These are phyloP conservation scores for Planiliza haematocheilus DNA, from an alignment of 2,113 vertebrate species.

Conservation along the genomic window DNA sequence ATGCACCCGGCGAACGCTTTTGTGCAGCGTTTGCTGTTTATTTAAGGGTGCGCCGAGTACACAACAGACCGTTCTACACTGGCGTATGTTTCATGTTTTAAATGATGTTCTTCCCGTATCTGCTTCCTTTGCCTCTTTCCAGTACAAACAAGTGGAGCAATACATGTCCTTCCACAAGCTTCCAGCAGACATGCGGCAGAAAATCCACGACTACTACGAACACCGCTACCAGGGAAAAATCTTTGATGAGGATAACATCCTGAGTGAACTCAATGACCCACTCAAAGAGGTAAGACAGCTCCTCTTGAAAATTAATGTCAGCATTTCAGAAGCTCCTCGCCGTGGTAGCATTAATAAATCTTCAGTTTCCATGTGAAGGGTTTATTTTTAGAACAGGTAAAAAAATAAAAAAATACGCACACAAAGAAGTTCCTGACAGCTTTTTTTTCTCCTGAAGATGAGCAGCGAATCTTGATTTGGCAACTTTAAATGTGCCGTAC, in stretches of 20 bases:
- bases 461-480: constrained; percentile 32
- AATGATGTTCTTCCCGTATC: not conserved
- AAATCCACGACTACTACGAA: constrained; percentile 99
- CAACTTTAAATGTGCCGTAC: constrained; percentile 8
- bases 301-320: not conserved
- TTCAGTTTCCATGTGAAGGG: constrained; percentile 26
- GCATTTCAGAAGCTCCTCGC: not conserved
- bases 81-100: not conserved
- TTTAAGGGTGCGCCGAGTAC: not conserved
- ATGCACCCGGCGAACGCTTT: constrained; percentile 12
- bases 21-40: constrained; percentile 27
- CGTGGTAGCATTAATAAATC: not conserved
- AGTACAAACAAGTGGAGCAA: constrained; percentile 99
- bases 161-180: constrained; percentile 99
- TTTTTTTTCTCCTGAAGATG: constrained; percentile 29
- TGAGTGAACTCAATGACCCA: constrained; percentile 97
- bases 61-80: not conserved
- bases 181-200: constrained; percentile 98
- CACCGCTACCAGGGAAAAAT: constrained; percentile 99
- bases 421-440: constrained; percentile 37
- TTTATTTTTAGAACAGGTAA: constrained; percentile 56
- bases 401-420: constrained; percentile 16
- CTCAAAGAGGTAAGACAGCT: constrained; percentile 93
- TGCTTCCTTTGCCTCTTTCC: constrained; percentile 58
- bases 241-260: constrained; percentile 98